Evolutionary conservation across 2,113 vertebrate species (phyloP), one percentile per base, ranked within the genome.

Genomic region (Eulemur macaco): DNA sequence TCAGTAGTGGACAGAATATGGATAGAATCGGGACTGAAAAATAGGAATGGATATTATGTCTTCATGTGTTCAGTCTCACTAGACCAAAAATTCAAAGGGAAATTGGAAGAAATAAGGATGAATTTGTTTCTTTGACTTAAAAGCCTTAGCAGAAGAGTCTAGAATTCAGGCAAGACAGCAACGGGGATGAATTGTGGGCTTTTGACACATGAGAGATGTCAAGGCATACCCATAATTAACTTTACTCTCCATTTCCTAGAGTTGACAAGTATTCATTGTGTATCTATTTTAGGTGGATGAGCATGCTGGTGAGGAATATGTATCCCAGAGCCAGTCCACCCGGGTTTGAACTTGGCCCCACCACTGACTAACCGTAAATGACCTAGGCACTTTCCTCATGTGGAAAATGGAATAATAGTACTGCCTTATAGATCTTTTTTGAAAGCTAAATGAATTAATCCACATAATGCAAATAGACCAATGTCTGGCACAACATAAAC

Each of bases 341-440:
- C 3, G 0, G 37, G 58, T 89, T 77, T 87, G 60, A 97, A 89
- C 52, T 52, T 39, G 17, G 52, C 69, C 76, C 92, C 3, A 34
- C 50, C 23, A 37, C 63, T 91, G 71, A 84, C 31, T 58, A 93
- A 81, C 25, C 10, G 0, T 45, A 80, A 78, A 20, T 78, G 60
- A 80, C 39, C 69, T 14, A 84, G 47, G 68, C 27, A 73, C 25
- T n/a, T 74, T n/a, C 50, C 50, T 88, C 37, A 29, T 11, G 7
- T 8, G 71, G 64, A 96, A 97, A 95, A 85, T 60, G 25, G 81
- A 21, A 82, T 76, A 89, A 83, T 37, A 86, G 17, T 52, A 87
- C 11, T n/a, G 31, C 25, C 56, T 87, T 31, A 77, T 37, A 66
- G 54, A 71, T 71, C 14, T 27, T 90, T 95, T 64, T 54, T n/a